Evolutionary conservation across 2,888 invertebrate species (phyloP), one percentile per base, ranked within the genome.

Genomic region (Sympetrum striolatum): DNA sequence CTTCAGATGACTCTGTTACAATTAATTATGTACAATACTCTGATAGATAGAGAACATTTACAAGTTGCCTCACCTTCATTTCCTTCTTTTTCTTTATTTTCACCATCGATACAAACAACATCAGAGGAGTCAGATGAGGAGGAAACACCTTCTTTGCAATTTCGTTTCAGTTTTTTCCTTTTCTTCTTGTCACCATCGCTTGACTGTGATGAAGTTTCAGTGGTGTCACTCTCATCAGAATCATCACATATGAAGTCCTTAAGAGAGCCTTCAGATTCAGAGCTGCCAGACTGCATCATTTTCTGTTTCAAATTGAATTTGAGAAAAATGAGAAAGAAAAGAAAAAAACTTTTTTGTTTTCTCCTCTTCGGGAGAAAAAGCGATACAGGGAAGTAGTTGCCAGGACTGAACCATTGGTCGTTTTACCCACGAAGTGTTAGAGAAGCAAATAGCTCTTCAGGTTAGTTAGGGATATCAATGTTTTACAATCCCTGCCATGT

Each of bases 211-310:
- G 93, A 93, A 91, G 94, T 94, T n/a, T 95, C 94, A 22, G 94
- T 94, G 0, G 94, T 95, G 22, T 94, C 94, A 90, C 95, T 95
- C 91, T 95, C 95, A 90, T 94, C 94, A 3, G 91, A 90, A 3
- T 92, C 93, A 91, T 94, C 94, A 92, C 96, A 96, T 90, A 97
- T 96, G 92, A 97, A 97, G 93, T 97, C 97, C 92, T 94, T 96
- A 79, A 97, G 93, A 0, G 97, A 97, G 48, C 96, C 97, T 93
- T 96, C 96, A 0, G 96, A 96, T 91, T 97, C 97, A 91, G n/a
- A n/a, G n/a, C n/a, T n/a, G n/a, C n/a, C n/a, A n/a, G 86, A 86
- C 37, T 37, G 37, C 39, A 64, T 58, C 31, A 64, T 35, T 60
- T 25, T 86, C 86, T 86, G 37, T 31, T 4, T 25, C 0, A 48